Evolutionary conservation across 2,888 invertebrate species (phyloP).

Genomic region (Caenorhabditis sp.): DNA sequence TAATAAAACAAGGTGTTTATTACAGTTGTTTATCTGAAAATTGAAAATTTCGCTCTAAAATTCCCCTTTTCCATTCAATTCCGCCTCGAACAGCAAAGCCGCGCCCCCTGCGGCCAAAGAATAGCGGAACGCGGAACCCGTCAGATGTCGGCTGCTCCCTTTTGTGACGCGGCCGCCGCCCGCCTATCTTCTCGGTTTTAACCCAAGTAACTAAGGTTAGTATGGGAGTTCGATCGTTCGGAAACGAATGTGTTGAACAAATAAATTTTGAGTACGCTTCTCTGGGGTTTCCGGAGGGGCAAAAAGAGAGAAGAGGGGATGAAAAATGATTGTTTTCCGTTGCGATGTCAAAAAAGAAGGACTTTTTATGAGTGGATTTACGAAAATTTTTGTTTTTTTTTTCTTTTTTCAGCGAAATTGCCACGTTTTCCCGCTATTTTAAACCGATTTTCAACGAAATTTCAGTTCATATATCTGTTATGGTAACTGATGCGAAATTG

Average conservation of each 20-base stretch:
- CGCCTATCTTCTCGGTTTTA: constrained; percentile 14
- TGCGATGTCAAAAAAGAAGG: background rate
- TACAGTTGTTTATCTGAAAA: background rate
- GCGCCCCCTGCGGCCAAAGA: background rate
- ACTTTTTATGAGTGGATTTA: too few species aligned
- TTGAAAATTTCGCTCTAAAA: background rate
- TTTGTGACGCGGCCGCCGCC: background rate
- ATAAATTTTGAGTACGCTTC: constrained; percentile 31
- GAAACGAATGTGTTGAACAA: constrained; percentile 28
- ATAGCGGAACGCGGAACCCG: constrained; percentile 16
- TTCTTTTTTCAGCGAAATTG: too few species aligned
- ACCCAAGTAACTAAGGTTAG: constrained; percentile 42
- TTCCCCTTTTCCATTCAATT: background rate
- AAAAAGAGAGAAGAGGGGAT: background rate
- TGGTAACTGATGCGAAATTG: too few species aligned
- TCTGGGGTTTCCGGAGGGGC: constrained; percentile 37
- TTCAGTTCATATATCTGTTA: too few species aligned
- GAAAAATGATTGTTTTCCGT: background rate
- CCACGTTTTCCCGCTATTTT: too few species aligned
- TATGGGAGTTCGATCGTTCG: constrained; percentile 30
- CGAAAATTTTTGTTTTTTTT: too few species aligned
- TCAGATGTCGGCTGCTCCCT: constrained; percentile 15
- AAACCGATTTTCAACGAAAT: too few species aligned
- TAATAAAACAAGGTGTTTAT: too few species aligned
- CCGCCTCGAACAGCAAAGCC: background rate